Base-by-base conservation (phyloP, 2,888 invertebrate species). In the Drosophila meridiana region DNA sequence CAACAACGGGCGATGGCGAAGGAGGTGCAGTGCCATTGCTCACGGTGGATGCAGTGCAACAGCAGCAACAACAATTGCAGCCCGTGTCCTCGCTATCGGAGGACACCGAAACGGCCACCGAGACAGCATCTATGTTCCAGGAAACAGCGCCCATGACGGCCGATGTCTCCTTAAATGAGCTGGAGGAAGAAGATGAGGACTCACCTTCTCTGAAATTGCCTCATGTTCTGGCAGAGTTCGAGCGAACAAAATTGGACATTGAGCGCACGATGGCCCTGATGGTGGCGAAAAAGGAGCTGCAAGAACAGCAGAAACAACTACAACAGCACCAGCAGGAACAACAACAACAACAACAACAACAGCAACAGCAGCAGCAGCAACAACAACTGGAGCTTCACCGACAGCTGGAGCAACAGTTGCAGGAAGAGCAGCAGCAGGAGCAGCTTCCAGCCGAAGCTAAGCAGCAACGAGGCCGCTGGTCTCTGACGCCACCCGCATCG, bases 171-270 rank as follows among this genome's bases (percentile, higher is more conserved):
- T 6, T 40, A 13, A 63, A 66, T 20, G 61, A 69, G 11, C 4
- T 53, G 26, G 47, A 68, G 7, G 70, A 67, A 1, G 63, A 67
- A 7, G 53, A 59, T 20, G 81, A 78, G 28, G 89, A 91, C 42
- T 87, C 83, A 28, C 69, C 90, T 3, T 80, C 85, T 43, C 76
- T 84, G 0, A 90, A 85, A 69, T 58, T 92, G n/a, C 86, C 78
- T 13, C 83, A 88, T 4, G 90, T 92, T 4, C 69, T 92, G 48
- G 89, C 91, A 28, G 93, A 92, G 76, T 88, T 92, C 30, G 92
- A 92, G 72, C 91, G 90, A 40, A 92, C 92, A 13, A 92, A 92
- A 73, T 42, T 88, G 66, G 92, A 92, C 57, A 92, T 92, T 57
- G 76, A 88, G 48, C 90, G 90, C 14, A 91, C 92, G 14, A 92